Evolutionary conservation across 1,140 invertebrate genomes (phyloP).

Genomic region (Chrysoperla carnea): DNA sequence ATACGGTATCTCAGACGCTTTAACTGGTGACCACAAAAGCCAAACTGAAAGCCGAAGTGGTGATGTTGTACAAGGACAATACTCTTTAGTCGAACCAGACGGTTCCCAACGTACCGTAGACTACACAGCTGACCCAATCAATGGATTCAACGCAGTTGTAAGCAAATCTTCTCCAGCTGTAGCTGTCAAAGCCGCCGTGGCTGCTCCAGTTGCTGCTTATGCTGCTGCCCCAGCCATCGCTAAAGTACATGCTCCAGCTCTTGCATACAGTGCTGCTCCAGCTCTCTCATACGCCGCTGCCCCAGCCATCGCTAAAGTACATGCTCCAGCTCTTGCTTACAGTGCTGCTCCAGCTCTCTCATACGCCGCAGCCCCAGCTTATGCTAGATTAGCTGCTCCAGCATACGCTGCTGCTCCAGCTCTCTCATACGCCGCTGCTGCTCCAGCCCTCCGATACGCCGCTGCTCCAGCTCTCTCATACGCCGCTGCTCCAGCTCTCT

Average conservation of each 20-base stretch:
- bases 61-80: constrained; percentile 43
- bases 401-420: constrained; percentile 2
- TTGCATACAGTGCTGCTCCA: neutral
- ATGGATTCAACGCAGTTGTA: constrained; percentile 29
- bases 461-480: no score
- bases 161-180: constrained; percentile 17
- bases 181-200: constrained; percentile 17
- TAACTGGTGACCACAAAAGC: constrained; percentile 35
- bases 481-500: no score
- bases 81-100: constrained; percentile 43
- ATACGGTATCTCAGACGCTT: constrained; percentile 33
- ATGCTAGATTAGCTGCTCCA: constrained; percentile 5
- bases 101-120: constrained; percentile 42
- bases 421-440: constrained; percentile 1
- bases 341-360: constrained; percentile 1
- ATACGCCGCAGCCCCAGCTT: constrained; percentile 3
- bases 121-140: constrained; percentile 37
- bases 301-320: constrained; percentile 1
- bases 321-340: neutral
- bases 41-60: constrained; percentile 33
- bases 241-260: neutral
- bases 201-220: constrained; percentile 5
- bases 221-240: constrained; percentile 4
- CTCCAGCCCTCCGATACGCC: neutral
- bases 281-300: constrained; percentile 11